Evolutionary conservation across 1,140 invertebrate genomes (phyloP), one percentile per base, ranked within the genome.

Genomic region (Drosophila saltans): DNA sequence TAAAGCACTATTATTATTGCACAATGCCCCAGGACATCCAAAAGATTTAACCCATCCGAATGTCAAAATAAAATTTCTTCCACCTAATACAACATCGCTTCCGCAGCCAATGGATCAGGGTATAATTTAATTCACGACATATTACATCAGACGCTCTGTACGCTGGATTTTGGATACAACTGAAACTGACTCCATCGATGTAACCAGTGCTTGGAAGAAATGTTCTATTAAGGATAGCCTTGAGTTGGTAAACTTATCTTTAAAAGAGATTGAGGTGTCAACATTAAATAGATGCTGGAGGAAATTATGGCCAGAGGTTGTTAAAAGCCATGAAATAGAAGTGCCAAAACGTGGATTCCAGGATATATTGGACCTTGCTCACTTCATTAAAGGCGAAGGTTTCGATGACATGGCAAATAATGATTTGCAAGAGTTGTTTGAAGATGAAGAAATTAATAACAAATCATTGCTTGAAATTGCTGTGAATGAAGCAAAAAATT

Each of bases 61-160:
- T 16, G 16, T 16, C 16, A 16, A 16, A 16, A 16, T 16, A 16
- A 16, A 16, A 16, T 16, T 16, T 16, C 16, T 16, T 16, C 16
- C 16, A 16, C 16, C 16, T 16, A 16, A 16, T 16, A 16, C 16
- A 16, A 39, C 93, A 16, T 88, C 88, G n/a, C 78, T 92, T 41
- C 66, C 94, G 36, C 93, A 94, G 80, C 93, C 92, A 26, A 90
- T 94, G 90, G 93, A 93, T 69, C 70, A 72, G 65, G 92, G 80
- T 55, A 85, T 93, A 21, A 93, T 93, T 66, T 58, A 74, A 30
- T 36, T 84, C 48, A 75, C 80, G 43, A 63, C 72, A 60, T 69
- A 72, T 16, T 83, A 81, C 48, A 70, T 90, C 68, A 56, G 40
- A 52, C 8, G 66, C 33, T 69, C 66, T 52, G 77, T 80, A 57